Conservation (phyloP, 2,113 vertebrate genomes). For the Leucosticte australis region DNA sequence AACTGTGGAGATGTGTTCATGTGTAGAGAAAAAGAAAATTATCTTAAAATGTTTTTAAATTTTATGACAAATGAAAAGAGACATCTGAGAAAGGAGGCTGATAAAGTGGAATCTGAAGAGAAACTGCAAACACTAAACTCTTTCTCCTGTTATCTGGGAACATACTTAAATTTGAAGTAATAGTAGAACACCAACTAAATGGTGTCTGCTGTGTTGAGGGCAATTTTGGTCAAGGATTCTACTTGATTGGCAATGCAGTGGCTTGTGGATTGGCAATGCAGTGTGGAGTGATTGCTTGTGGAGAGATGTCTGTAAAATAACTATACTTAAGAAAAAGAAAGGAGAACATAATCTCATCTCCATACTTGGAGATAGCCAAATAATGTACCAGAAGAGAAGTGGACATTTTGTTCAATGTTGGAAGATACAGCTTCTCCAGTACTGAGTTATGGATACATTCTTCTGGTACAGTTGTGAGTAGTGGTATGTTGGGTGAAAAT, state of each 20-base stretch:
- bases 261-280: no score
- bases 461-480: not conserved
- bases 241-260: not conserved
- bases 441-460: not conserved
- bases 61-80: not conserved
- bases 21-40: not conserved
- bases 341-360: not conserved
- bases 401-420: not conserved
- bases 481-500: not conserved
- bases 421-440: not conserved
- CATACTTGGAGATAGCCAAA: not conserved
- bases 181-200: not conserved
- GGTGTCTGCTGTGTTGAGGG: not conserved
- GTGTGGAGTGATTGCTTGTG: not conserved
- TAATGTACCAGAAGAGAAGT: not conserved
- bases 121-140: not conserved
- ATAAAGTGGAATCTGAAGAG: not conserved
- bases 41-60: not conserved
- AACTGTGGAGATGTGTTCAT: not conserved
- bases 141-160: not conserved
- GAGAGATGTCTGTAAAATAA: not conserved
- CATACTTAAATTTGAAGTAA: not conserved
- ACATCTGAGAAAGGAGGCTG: not conserved
- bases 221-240: not conserved
- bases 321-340: not conserved